Evolutionary conservation across 2,888 invertebrate genomes (phyloP).

Genomic region (Drosophila sordidula): DNA sequence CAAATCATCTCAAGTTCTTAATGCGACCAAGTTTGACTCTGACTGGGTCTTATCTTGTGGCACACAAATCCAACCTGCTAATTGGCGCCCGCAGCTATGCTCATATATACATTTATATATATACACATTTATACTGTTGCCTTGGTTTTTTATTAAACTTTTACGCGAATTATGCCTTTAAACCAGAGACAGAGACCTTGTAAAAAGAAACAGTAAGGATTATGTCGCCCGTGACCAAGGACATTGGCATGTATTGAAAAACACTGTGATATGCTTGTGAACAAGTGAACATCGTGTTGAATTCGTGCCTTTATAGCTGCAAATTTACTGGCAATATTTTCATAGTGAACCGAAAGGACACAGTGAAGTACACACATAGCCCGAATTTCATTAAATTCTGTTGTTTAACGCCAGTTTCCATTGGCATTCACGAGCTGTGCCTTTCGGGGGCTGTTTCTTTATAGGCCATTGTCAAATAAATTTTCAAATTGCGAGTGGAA

Average conservation of each 20-base stretch:
- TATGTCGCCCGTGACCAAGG: not conserved
- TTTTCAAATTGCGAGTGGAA: constrained; percentile 55
- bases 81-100: constrained; percentile 50
- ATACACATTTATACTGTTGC: constrained; percentile 13
- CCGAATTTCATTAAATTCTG: constrained; percentile 31
- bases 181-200: not conserved
- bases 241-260: not conserved
- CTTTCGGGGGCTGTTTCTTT: constrained; percentile 37
- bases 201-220: not conserved
- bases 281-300: too few relatives aligned
- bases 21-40: constrained; percentile 31
- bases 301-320: constrained; percentile 20
- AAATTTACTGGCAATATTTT: constrained; percentile 34
- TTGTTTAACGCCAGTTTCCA: constrained; percentile 18
- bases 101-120: not conserved
- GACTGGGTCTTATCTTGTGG: constrained; percentile 43
- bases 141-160: constrained; percentile 18
- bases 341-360: constrained; percentile 26
- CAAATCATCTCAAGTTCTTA: constrained; percentile 35
- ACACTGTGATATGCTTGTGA: not conserved
- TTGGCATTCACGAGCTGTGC: constrained; percentile 1
- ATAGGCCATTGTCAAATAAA: constrained; percentile 51
- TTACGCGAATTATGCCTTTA: constrained; percentile 16
- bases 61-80: constrained; percentile 44
- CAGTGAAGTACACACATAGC: constrained; percentile 5